Evolutionary conservation across 2,113 vertebrate genomes (phyloP).

Genomic region (Triplophysa dalaica): DNA sequence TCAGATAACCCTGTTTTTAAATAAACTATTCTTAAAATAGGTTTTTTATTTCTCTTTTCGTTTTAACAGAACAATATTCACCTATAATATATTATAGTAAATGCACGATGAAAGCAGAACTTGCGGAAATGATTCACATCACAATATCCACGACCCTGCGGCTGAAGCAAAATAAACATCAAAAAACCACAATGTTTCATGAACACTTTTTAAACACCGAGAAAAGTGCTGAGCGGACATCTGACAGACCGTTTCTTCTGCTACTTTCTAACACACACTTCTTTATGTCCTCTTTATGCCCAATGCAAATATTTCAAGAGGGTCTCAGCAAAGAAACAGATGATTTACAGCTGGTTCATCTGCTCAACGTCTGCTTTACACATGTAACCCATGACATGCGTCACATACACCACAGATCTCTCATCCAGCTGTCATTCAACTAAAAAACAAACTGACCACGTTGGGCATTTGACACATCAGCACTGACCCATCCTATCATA

Average conservation of each 20-base stretch:
- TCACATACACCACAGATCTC: constrained; percentile 20
- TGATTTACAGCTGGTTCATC: not conserved
- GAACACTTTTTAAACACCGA: constrained; percentile 22
- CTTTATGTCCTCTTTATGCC: no score
- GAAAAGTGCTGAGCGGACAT: constrained; percentile 39
- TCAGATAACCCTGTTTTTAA: not conserved
- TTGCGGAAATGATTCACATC: no score
- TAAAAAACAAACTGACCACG: not conserved
- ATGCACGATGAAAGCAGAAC: no score
- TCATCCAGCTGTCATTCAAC: not conserved
- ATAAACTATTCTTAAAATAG: not conserved
- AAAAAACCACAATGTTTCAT: not conserved
- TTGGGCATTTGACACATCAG: no score
- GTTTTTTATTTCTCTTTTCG: no score
- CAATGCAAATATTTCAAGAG: not conserved
- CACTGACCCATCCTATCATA: no score
- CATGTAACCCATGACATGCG: not conserved
- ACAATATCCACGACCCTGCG: not conserved
- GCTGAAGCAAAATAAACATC: not conserved
- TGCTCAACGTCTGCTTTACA: not conserved
- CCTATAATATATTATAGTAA: no score
- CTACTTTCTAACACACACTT: not conserved
- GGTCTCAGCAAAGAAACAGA: constrained; percentile 2
- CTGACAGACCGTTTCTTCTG: constrained; percentile 3
- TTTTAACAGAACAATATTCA: no score